Base-by-base conservation (phyloP, 92 coral and sea anemone genomes). In the Bergia sp. region DNA sequence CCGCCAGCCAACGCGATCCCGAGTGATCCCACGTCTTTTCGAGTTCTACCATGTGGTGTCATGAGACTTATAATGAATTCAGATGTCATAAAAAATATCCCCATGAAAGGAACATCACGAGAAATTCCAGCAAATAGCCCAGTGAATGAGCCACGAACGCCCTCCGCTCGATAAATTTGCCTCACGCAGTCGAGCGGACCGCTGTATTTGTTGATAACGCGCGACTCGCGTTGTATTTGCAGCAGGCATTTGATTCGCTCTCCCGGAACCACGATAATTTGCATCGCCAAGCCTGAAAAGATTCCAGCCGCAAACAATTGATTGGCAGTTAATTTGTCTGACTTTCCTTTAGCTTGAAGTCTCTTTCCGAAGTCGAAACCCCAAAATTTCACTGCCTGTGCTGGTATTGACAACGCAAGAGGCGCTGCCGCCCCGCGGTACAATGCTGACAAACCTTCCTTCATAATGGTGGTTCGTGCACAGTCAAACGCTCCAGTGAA, bases 361-460 rank as follows among this genome's bases (percentile, higher is more conserved):
- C 85, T 94, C 82, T 94, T 92, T 40, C 97, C 98, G 73, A 96
- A 47, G 10, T 92, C 88, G 50, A 94, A 92, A 21, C 96, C 90
- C 88, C 90, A 92, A 55, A 96, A 96, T 37, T 88, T 82, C 77
- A 96, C 73, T 65, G 97, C 96, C 10, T 92, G 81, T 6, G 89
- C 84, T 5, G 98, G 98, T 9, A 93, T 93, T 21, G 96, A 89
- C 76, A 95, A 87, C 23, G 92, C 86, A 15, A 96, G 88, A 21
- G 96, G 98, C 13, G 97, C 90, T 7, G 94, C 79, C 88, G 93
- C 94, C 39, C 98, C 97, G 79, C 92, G 92, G 73, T 94, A 94
- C 88, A 96, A 42, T 4, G 95, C 98, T 49, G 86, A 53, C 66
- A 91, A 90, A 5, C 98, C 98, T 77, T 96, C 98, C 61, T 91